A percentile compares a stretch with the other conserved stretches of the same genome.
Conservation (phyloP, 2,113 vertebrate species). For the Abramis brama region DNA sequence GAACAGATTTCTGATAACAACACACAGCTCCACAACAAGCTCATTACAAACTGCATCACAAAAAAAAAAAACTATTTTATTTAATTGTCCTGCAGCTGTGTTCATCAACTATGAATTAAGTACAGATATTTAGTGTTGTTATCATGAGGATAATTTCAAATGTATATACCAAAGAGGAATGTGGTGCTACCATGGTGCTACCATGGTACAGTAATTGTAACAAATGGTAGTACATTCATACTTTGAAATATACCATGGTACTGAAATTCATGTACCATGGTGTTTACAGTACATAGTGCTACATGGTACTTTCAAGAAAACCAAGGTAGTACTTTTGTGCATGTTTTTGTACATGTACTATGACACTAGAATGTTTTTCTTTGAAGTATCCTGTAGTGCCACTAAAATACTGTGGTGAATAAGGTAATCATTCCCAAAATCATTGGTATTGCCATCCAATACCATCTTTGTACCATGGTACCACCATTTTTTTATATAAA, state of each 20-base stretch:
- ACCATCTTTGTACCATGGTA: too few relatives aligned
- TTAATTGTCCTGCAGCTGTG: background rate
- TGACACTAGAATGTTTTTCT: background rate
- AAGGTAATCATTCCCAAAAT: too few relatives aligned
- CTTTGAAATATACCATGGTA: background rate
- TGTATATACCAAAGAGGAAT: background rate
- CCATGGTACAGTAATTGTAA: too few relatives aligned
- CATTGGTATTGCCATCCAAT: too few relatives aligned
- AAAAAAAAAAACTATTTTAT: background rate
- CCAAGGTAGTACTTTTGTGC: background rate
- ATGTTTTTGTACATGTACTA: background rate
- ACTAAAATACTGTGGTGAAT: too few relatives aligned
- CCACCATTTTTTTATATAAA: too few relatives aligned
- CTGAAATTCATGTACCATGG: background rate
- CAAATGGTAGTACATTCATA: background rate
- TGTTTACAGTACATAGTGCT: background rate
- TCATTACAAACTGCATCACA: background rate
- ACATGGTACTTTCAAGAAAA: background rate
- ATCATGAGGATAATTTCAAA: too few relatives aligned
- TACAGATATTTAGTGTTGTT: background rate
- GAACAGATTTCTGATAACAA: constrained; percentile 9
- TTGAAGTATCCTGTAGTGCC: background rate
- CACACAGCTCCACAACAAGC: background rate
- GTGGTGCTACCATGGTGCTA: background rate
- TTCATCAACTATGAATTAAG: background rate